Evolutionary conservation across 64 coral and sea anemone genomes (phyloP).

Genomic region (Dendrophyllia cribrosa): DNA sequence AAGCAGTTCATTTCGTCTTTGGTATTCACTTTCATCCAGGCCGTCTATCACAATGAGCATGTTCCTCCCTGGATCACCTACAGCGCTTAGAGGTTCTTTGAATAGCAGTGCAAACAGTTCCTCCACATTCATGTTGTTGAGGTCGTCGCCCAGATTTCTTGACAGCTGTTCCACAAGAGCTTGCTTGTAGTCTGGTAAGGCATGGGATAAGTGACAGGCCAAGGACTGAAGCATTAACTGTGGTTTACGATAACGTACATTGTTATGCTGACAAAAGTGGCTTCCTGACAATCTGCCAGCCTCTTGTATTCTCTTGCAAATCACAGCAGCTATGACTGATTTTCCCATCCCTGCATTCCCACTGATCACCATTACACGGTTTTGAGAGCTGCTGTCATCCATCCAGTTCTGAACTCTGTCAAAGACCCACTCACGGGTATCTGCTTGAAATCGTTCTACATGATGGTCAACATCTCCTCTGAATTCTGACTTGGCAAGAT

Average conservation of each 20-base stretch:
- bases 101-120: slow-evolving; percentile 61
- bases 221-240: slow-evolving; percentile 66
- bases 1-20: slow-evolving; percentile 3
- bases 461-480: not conserved
- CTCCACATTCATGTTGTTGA: slow-evolving; percentile 36
- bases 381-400: not conserved
- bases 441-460: not conserved
- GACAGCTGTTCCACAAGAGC: slow-evolving; percentile 38
- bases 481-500: not conserved
- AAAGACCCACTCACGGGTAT: not conserved
- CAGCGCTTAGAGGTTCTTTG: slow-evolving; percentile 25
- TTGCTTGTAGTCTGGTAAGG: slow-evolving; percentile 28
- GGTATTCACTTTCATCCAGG: slow-evolving; percentile 38
- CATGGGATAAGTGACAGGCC: slow-evolving; percentile 29
- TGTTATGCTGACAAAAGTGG: slow-evolving; percentile 53
- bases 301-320: slow-evolving; percentile 39
- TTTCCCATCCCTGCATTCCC: slow-evolving; percentile 56
- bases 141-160: slow-evolving; percentile 28
- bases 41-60: slow-evolving; percentile 48
- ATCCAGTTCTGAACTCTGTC: not conserved
- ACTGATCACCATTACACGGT: slow-evolving; percentile 28
- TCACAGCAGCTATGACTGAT: slow-evolving; percentile 10
- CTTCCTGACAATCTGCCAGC: slow-evolving; percentile 35
- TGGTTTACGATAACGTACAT: slow-evolving; percentile 21
- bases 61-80: not conserved